phyloP scores from a whole-genome alignment of 2,113 vertebrate species.

The Eptesicus fuscus region DNA sequence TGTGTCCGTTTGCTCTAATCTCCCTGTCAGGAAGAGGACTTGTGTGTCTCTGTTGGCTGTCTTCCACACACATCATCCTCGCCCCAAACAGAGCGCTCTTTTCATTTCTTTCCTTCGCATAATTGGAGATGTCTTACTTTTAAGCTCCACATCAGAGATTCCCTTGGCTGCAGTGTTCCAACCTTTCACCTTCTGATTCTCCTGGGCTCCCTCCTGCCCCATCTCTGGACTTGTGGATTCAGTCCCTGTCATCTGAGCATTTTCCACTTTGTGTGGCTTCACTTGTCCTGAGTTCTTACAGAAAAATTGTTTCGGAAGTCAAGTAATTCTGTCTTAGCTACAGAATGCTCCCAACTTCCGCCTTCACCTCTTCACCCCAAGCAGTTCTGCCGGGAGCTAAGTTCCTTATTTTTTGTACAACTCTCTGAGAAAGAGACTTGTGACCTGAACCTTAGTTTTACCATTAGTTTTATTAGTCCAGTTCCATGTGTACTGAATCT shows the following conservation, averaged over 20 bases:
- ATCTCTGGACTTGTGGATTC: background rate
- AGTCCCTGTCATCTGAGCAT: background rate
- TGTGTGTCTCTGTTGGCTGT: background rate
- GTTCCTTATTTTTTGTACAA: background rate
- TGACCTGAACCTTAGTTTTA: background rate
- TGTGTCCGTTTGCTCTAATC: background rate
- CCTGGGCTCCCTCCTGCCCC: background rate
- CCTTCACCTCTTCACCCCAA: background rate
- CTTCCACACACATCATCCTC: background rate
- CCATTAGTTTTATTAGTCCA: background rate
- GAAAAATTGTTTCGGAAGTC: background rate
- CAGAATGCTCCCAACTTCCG: background rate
- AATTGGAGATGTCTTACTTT: background rate
- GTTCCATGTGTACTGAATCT: background rate
- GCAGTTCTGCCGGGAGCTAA: background rate
- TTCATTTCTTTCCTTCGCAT: conserved; percentile 9
- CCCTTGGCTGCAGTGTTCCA: background rate
- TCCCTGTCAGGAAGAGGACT: background rate
- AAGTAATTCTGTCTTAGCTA: background rate
- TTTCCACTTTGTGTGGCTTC: background rate
- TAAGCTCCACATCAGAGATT: background rate
- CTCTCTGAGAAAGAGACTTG: background rate
- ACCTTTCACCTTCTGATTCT: background rate
- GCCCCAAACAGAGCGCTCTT: background rate
- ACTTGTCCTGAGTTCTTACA: background rate